These are phyloP conservation scores for Orchestia grillus DNA, from an alignment of 1,140 invertebrate genomes.

Conservation along the genomic window DNA sequence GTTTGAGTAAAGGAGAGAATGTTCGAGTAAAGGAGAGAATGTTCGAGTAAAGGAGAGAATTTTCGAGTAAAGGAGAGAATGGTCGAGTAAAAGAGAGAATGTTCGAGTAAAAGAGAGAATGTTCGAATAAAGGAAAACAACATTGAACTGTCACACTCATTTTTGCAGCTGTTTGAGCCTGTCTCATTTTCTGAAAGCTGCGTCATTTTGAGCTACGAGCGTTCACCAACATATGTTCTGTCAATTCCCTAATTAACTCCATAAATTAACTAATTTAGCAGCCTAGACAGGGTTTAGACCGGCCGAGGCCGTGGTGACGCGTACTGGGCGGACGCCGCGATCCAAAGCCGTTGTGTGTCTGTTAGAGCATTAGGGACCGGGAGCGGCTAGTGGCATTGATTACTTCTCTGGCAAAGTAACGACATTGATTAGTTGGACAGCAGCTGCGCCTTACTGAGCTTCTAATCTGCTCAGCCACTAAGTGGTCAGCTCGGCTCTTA, in stretches of 20 bases:
- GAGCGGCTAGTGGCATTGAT: background rate
- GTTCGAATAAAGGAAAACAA: background rate
- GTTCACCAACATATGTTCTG: background rate
- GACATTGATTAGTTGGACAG: background rate
- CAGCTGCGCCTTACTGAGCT: background rate
- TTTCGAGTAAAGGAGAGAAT: background rate
- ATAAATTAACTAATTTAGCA: background rate
- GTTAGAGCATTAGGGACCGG: background rate
- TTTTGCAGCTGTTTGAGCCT: background rate
- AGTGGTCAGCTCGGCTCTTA: background rate
- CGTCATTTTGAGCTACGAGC: background rate
- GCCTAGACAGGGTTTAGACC: background rate
- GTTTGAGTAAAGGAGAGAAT: no score
- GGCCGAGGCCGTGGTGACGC: background rate
- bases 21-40: background rate
- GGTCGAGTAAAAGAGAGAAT: no score
- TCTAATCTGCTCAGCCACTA: background rate
- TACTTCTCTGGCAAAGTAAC: background rate
- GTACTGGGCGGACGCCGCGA: background rate
- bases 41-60: background rate
- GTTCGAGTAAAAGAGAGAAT: no score
- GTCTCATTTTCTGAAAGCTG: background rate
- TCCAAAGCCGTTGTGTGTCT: background rate
- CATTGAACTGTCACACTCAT: background rate
- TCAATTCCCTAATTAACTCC: background rate